phyloP scores from a whole-genome alignment of 1,140 invertebrate genomes.

The Drosophila sp. region DNA sequence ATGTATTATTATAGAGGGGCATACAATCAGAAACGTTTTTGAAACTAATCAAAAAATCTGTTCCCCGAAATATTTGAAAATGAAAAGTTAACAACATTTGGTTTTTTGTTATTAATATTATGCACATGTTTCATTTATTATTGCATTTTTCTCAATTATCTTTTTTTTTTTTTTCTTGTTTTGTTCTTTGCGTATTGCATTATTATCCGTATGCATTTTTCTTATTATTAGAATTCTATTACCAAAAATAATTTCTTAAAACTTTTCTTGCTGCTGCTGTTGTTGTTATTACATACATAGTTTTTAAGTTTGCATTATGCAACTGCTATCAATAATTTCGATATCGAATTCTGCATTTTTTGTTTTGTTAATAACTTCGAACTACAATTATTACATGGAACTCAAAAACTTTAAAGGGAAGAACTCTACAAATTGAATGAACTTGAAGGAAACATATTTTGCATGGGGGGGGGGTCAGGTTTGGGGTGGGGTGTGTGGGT shows the following conservation, averaged over 20 bases:
- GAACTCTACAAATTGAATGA: conserved; percentile 62
- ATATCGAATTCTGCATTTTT: conserved; percentile 14
- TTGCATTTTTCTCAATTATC: conserved; percentile 59
- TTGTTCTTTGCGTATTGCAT: conserved; percentile 45
- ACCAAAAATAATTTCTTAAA: conserved; percentile 83
- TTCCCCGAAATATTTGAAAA: not conserved
- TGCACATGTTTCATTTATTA: conserved; percentile 80
- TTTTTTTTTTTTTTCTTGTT: not conserved
- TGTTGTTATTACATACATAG: conserved; percentile 56
- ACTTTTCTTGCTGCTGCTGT: conserved; percentile 50
- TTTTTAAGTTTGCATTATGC: conserved; percentile 56
- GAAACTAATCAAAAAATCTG: no score
- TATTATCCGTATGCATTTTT: conserved; percentile 71
- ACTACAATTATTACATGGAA: conserved; percentile 52
- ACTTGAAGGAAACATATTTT: conserved; percentile 21
- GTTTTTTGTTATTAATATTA: conserved; percentile 72
- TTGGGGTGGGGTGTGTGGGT: conserved; percentile 13
- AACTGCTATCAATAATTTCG: conserved; percentile 5
- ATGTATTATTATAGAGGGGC: no score
- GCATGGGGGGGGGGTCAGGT: conserved; percentile 9
- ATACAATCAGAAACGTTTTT: no score
- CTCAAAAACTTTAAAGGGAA: conserved; percentile 62
- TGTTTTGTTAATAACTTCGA: conserved; percentile 50
- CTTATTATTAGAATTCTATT: conserved; percentile 76
- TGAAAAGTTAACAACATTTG: conserved; percentile 11